Evolutionary conservation across 2,113 vertebrate genomes (phyloP).

Genomic region (Pangasianodon hypophthalmus): DNA sequence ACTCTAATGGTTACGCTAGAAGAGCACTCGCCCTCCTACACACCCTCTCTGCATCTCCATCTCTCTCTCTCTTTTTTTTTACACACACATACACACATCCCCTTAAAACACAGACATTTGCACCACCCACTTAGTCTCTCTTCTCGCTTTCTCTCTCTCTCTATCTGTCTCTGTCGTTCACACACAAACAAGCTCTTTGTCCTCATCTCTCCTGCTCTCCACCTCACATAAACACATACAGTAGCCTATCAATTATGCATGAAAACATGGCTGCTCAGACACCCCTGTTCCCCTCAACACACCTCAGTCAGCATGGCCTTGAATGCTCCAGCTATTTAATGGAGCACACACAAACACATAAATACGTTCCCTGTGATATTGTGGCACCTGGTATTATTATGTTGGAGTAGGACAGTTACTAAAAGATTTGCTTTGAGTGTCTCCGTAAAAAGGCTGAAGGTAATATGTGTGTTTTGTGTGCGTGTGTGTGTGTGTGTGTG

Average conservation of each 20-base stretch:
- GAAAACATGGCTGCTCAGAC: conserved; percentile 14
- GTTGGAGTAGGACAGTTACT: not conserved
- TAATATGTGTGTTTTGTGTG: not conserved
- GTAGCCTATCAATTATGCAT: conserved; percentile 15
- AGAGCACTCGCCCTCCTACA: conserved; percentile 20
- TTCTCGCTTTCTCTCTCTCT: not conserved
- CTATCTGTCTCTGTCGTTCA: not conserved
- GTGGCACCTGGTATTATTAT: not conserved
- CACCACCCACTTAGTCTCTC: conserved; percentile 36
- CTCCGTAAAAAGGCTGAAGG: not conserved
- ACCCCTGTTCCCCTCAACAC: not conserved
- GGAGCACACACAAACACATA: not conserved
- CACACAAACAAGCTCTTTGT: conserved; percentile 17
- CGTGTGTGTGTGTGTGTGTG: not conserved
- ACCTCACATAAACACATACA: conserved; percentile 15
- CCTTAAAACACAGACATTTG: conserved; percentile 30
- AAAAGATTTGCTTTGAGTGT: not conserved
- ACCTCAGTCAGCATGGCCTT: conserved; percentile 4
- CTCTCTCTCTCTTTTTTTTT: not conserved
- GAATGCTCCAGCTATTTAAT: not conserved
- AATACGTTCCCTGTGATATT: not conserved
- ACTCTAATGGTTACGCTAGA: conserved; percentile 28
- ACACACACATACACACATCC: conserved; percentile 5
- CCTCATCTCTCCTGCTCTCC: not conserved
- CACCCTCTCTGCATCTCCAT: not conserved